Conservation (phyloP, 2,113 vertebrate species). For the Propithecus coquereli region DNA sequence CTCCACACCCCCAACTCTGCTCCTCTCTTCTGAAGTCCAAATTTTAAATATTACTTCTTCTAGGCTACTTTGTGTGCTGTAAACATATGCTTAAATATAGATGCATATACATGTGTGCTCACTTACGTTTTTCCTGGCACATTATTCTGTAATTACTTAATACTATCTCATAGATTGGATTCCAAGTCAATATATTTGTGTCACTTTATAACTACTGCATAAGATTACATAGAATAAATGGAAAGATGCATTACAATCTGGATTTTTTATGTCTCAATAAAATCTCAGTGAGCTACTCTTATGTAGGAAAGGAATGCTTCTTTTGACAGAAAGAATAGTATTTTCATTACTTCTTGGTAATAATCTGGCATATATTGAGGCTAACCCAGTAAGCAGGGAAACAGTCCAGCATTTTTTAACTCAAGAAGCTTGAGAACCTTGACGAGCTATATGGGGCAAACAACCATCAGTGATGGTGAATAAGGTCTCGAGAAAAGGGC, state of each 20-base stretch:
- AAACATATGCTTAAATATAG: neutral
- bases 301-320: neutral
- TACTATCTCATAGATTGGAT: neutral
- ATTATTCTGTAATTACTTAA: neutral
- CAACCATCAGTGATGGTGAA: neutral
- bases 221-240: neutral
- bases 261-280: neutral
- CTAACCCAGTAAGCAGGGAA: neutral
- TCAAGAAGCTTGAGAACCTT: neutral
- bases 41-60: neutral
- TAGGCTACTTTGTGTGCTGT: neutral
- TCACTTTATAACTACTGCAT: neutral
- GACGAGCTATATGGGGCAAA: neutral
- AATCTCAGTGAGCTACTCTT: neutral
- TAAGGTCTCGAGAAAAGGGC: neutral
- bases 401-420: neutral
- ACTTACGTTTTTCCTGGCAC: neutral
- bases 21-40: neutral
- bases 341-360: neutral
- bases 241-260: neutral
- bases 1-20: neutral
- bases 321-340: neutral
- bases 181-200: neutral
- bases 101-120: fast-evolving
- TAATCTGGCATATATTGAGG: neutral